Evolutionary conservation across 2,113 vertebrate species (phyloP).

Genomic region (Meleagris gallopavo): DNA sequence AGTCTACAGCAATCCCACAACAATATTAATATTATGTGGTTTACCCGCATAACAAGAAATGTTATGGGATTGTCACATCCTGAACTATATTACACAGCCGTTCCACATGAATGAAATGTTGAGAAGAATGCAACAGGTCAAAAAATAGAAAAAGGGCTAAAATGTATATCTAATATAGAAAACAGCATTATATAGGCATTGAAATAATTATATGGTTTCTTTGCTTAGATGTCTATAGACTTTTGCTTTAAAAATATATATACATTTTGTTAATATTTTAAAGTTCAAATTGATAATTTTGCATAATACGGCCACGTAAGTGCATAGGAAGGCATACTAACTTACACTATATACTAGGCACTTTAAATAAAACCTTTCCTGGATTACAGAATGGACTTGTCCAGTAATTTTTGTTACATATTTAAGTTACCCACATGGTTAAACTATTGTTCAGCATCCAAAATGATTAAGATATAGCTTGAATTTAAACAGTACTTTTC

Average conservation of each 20-base stretch:
- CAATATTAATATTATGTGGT: constrained; percentile 47
- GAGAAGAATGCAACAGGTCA: neutral
- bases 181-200: neutral
- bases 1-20: constrained; percentile 19
- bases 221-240: neutral
- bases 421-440: neutral
- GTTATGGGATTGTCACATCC: constrained; percentile 25
- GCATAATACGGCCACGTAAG: neutral
- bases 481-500: neutral
- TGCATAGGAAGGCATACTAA: neutral
- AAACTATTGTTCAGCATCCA: neutral
- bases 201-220: constrained; percentile 9
- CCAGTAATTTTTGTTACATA: neutral
- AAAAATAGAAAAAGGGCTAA: constrained; percentile 17
- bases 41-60: constrained; percentile 13
- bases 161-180: neutral
- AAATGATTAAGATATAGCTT: neutral
- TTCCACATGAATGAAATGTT: constrained; percentile 23
- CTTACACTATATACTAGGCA: neutral
- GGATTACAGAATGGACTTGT: neutral
- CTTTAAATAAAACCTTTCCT: neutral
- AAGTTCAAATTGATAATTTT: neutral
- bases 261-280: neutral
- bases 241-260: constrained; percentile 1
- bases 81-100: constrained; percentile 18